phyloP scores from a whole-genome alignment of 1,140 invertebrate species.

The Globodera ellingtonae region DNA sequence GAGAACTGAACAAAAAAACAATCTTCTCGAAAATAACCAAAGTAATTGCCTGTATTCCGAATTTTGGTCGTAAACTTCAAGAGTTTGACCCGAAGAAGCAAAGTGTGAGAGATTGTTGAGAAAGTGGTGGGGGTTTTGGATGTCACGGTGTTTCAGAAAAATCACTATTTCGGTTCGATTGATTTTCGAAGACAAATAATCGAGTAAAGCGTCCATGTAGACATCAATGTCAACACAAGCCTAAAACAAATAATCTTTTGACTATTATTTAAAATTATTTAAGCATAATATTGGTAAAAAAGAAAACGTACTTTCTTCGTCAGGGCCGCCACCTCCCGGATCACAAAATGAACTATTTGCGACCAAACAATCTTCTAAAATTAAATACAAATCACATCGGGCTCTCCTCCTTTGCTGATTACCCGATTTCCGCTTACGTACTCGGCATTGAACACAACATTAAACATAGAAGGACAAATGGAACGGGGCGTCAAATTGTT shows the following conservation, averaged over 20 bases:
- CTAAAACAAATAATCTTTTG: conserved; percentile 22
- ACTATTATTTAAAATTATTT: neutral
- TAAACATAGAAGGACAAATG: conserved; percentile 32
- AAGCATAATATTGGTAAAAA: neutral
- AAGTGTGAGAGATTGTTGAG: conserved; percentile 40
- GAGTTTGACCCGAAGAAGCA: conserved; percentile 31
- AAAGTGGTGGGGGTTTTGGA: conserved; percentile 41
- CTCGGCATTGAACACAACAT: conserved; percentile 36
- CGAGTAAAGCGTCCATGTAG: conserved; percentile 27
- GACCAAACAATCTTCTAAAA: conserved; percentile 31
- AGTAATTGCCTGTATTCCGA: conserved; percentile 39
- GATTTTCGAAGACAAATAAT: conserved; percentile 27
- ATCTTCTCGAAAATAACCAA: neutral
- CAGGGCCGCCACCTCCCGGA: conserved; percentile 37
- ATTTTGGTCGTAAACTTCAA: conserved; percentile 41
- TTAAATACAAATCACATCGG: neutral
- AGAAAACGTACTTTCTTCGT: conserved; percentile 31
- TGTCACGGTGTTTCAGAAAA: conserved; percentile 35
- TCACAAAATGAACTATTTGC: conserved; percentile 37
- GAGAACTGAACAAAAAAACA: conserved; percentile 33
- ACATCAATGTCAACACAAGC: conserved; percentile 37
- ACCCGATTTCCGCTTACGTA: conserved; percentile 27
- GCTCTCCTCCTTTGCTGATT: neutral
- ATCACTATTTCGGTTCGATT: conserved; percentile 36
- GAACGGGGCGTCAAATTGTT: conserved; percentile 39